Evolutionary conservation across 2,113 vertebrate genomes (phyloP), one percentile per base, ranked within the genome.

Genomic region (Nothoprocta pentlandii): DNA sequence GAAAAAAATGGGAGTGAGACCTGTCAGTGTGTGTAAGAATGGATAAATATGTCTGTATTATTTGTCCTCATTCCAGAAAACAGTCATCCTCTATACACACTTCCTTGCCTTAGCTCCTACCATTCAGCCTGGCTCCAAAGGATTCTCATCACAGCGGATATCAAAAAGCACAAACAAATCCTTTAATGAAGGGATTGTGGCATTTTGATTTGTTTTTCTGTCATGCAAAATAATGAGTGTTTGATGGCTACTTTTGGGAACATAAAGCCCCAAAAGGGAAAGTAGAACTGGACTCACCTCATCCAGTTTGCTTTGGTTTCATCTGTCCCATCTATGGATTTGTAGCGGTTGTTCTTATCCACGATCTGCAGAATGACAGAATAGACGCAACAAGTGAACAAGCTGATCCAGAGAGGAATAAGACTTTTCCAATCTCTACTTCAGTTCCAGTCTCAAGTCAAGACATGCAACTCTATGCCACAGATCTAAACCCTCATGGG

Each of bases 221-320:
- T 83, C 51, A 78, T 68, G 51, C 25, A 26, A 71, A 90, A 67
- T 5, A 90, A 49, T 25, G n/a, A 79, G 36, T 21, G n/a, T 84
- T 68, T 81, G 82, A 93, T 81, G 85, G 73, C 88, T 15, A 30
- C 39, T 94, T 49, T 91, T 59, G 80, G 41, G 63, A 76, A 82
- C 63, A 84, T 28, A 81, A 83, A 81, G 39, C 58, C 76, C 62
- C 79, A 56, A 12, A 80, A 85, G 71, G 42, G 58, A 87, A 49
- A 13, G 69, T 32, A 92, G 51, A 91, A 80, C 21, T 34, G 67
- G 92, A 98, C 98, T 98, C 94, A 99, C 99, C 99, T 99, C 99
- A 99, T 99, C 99, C 99, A 99, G 97, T 99, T 99, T 94, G 99
- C 98, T 97, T 97, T 98, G 79, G 98, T 98, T 94, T 99, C 99